Evolutionary conservation across 2,888 invertebrate species (phyloP).

Genomic region (Phaedon cochleariae): DNA sequence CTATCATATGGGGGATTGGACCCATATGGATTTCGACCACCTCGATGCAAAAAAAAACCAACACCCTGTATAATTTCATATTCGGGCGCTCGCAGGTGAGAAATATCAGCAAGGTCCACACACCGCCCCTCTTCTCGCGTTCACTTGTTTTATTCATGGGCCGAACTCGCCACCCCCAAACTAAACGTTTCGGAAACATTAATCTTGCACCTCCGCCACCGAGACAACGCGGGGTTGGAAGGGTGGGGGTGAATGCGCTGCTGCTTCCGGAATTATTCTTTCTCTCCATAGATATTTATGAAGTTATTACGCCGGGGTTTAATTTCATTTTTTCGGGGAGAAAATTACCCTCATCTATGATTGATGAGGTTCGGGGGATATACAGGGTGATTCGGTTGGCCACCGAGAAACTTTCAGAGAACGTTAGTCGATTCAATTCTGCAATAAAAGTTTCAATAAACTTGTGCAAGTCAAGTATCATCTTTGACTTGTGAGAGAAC

Average conservation of each 20-base stretch:
- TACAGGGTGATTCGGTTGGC: not conserved
- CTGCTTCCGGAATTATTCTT: conserved; percentile 26
- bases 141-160: conserved; percentile 47
- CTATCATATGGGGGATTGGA: too few relatives aligned
- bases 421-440: too few relatives aligned
- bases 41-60: too few relatives aligned
- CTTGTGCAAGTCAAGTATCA: too few relatives aligned
- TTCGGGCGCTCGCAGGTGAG: not conserved
- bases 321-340: conserved; percentile 34
- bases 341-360: conserved; percentile 30
- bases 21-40: too few relatives aligned
- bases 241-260: not conserved
- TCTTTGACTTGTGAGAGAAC: too few relatives aligned
- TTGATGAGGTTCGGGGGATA: conserved; percentile 16
- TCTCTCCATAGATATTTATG: conserved; percentile 41
- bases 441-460: too few relatives aligned
- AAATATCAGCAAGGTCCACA: not conserved
- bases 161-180: conserved; percentile 43
- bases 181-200: conserved; percentile 50
- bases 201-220: conserved; percentile 36
- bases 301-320: conserved; percentile 40
- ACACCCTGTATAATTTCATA: too few relatives aligned
- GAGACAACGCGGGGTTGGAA: not conserved
- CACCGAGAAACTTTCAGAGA: too few relatives aligned
- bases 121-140: conserved; percentile 24